Evolutionary conservation across 2,797 vertebrate genomes (phyloP), one percentile per base, ranked within the genome.

Genomic region (Calcarius lapponicus): DNA sequence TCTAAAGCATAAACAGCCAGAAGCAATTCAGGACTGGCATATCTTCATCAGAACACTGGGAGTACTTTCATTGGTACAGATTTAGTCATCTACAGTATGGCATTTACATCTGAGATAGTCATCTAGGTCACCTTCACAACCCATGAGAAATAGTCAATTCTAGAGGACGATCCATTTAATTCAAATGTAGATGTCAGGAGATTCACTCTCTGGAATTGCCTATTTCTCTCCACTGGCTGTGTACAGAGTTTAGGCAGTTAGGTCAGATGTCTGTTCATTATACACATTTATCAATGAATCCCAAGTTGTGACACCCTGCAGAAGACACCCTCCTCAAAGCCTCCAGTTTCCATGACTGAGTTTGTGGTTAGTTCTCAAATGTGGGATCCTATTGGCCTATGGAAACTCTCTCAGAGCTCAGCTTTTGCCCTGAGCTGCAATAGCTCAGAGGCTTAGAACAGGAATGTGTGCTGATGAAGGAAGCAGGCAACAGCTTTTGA

Each of bases 61-160:
- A 84, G 34, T 20, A 88, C 38, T 81, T 74, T 88, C 47, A 72
- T 38, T 19, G 42, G 40, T 61, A 80, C 7, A 1, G 48, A 75
- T 91, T 94, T 89, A 89, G 78, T 85, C 56, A 93, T 92, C 74
- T 89, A 85, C n/a, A 89, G 26, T 87, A 62, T 91, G 86, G 47
- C 74, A 85, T 96, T 85, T 89, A 82, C 74, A 82, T 87, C 56
- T 76, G 56, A 95, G 89, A 89, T 80, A 80, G 91, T 85, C 48
- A 76, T 91, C 86, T 85, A 91, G 60, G 84, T 96, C 89, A 94
- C 86, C 89, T 96, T 95, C 74, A 85, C 47, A 87, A 71, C 48
- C 48, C 64, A 81, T 1, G 6, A 91, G 78, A 92, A 91, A 66
- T 0, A 91, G 86, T 73, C 51, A 87, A 28, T 93, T 95, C 79